These are phyloP conservation scores for Hemiprocne comata DNA, from an alignment of 2,113 vertebrate species.

Conservation along the genomic window DNA sequence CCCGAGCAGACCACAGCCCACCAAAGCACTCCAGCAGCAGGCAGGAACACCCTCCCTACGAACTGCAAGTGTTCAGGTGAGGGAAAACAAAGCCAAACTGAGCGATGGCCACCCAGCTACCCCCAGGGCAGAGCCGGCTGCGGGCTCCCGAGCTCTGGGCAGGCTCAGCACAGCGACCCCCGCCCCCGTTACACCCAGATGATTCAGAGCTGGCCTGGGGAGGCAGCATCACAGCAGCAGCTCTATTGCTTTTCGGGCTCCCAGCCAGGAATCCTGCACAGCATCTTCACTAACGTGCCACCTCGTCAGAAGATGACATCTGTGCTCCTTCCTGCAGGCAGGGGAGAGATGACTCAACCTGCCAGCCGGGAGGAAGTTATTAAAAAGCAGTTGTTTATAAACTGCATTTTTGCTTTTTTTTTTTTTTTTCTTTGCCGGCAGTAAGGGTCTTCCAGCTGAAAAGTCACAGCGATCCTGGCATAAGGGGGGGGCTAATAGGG, in stretches of 20 bases:
- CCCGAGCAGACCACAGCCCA: background rate
- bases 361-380: background rate
- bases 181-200: background rate
- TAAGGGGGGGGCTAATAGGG: background rate
- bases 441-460: background rate
- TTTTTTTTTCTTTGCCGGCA: background rate
- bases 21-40: background rate
- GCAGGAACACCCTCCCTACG: background rate
- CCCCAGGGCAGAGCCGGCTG: background rate
- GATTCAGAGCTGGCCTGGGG: background rate
- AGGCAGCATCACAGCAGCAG: background rate
- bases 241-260: background rate
- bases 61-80: background rate
- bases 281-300: background rate
- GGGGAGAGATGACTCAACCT: background rate
- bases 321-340: background rate
- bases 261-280: background rate
- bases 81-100: background rate
- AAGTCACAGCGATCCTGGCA: background rate
- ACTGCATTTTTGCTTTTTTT: background rate
- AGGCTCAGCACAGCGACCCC: background rate
- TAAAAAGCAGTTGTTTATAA: constrained; percentile 24
- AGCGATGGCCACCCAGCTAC: background rate
- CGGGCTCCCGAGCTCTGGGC: background rate
- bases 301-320: background rate